phyloP scores from a whole-genome alignment of 2,113 vertebrate species.

The Alexandromys fortis region DNA sequence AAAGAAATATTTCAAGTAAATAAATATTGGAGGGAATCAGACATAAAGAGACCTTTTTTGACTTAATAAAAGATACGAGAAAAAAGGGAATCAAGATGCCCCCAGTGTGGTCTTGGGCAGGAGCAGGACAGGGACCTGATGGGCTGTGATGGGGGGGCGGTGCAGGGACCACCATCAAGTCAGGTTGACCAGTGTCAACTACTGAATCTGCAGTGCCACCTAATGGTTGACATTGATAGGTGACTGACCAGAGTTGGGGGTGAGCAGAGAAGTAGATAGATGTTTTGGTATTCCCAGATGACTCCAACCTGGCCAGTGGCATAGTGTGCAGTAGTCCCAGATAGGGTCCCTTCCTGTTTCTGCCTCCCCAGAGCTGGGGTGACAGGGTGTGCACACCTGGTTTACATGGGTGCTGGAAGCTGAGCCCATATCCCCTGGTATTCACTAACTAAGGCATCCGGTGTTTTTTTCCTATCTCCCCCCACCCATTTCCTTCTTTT shows the following conservation, averaged over 20 bases:
- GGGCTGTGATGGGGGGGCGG: fast-evolving
- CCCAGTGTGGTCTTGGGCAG: not conserved
- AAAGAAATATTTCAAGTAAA: not conserved
- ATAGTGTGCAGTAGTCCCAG: not conserved
- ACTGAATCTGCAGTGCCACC: constrained; percentile 48
- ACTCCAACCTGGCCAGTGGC: not conserved
- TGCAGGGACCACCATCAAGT: too few species aligned
- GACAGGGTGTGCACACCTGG: not conserved
- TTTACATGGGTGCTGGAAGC: not conserved
- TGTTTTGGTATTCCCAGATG: not conserved
- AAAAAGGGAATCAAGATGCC: not conserved
- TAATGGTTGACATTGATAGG: constrained; percentile 10
- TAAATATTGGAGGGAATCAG: not conserved
- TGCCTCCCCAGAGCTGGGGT: too few species aligned
- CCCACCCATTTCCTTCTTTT: not conserved
- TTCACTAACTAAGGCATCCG: not conserved
- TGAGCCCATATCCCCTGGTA: not conserved
- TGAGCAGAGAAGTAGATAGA: not conserved
- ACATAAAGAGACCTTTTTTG: not conserved
- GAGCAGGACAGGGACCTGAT: too few species aligned
- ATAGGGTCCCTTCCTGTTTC: not conserved
- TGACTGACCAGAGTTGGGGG: not conserved
- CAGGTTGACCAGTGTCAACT: not conserved
- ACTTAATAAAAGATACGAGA: constrained; percentile 3
- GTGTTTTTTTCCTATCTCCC: not conserved